A percentile compares a stretch with the other conserved stretches of the same genome.
These are phyloP conservation scores for Caenorhabditis angaria DNA, from an alignment of 2,888 invertebrate species.

Conservation along the genomic window DNA sequence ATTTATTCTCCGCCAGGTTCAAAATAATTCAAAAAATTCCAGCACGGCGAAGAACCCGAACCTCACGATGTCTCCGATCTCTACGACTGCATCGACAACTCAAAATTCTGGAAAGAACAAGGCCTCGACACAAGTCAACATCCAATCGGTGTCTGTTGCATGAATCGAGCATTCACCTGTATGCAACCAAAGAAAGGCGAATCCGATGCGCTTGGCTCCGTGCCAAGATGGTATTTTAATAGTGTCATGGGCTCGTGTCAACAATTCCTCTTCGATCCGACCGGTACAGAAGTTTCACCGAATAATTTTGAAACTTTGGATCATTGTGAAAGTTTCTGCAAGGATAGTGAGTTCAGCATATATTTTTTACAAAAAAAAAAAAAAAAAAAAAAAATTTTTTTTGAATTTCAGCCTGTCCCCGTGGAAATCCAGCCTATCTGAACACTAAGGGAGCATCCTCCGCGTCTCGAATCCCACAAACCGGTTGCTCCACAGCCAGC, in stretches of 20 bases:
- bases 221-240: constrained; percentile 60
- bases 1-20: too few species aligned
- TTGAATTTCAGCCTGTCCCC: constrained; percentile 51
- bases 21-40: constrained; percentile 3
- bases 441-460: constrained; percentile 41
- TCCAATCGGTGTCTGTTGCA: constrained; percentile 59
- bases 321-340: constrained; percentile 58
- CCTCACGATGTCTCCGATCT: constrained; percentile 57
- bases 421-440: constrained; percentile 54
- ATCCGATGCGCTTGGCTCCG: constrained; percentile 54
- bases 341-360: constrained; percentile 47
- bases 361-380: background rate
- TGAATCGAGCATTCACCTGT: constrained; percentile 63
- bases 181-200: constrained; percentile 60
- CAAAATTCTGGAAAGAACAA: constrained; percentile 56
- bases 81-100: constrained; percentile 61
- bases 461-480: constrained; percentile 34
- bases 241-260: constrained; percentile 57
- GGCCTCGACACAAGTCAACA: constrained; percentile 45
- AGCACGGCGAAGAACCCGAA: constrained; percentile 47
- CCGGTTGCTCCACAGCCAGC: constrained; percentile 50
- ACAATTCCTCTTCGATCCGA: constrained; percentile 59
- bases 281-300: constrained; percentile 51
- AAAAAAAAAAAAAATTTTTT: background rate
- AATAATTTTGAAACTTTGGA: constrained; percentile 60